phyloP scores from a whole-genome alignment of 2,888 invertebrate genomes.

The Fabriciana adippe region DNA sequence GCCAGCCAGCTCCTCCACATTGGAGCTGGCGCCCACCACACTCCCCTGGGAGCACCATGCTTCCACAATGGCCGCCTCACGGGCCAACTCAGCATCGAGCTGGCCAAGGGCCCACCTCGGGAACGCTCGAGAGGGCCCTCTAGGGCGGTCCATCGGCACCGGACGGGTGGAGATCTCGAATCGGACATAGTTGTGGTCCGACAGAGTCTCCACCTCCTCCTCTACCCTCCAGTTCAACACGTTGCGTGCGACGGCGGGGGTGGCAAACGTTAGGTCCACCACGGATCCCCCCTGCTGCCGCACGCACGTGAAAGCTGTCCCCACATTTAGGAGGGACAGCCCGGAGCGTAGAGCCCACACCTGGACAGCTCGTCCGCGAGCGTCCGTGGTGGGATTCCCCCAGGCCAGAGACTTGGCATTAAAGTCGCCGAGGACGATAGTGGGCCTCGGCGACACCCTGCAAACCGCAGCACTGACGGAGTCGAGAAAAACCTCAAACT shows the following conservation, averaged over 20 bases:
- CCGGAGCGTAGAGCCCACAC: neutral
- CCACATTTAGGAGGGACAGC: too few species aligned
- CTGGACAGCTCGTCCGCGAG: neutral
- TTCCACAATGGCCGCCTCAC: neutral
- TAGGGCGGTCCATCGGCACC: neutral
- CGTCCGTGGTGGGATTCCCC: neutral
- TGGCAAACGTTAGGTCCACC: conserved; percentile 25
- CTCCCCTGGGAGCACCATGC: neutral
- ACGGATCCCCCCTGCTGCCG: conserved; percentile 8
- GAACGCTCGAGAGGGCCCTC: too few species aligned
- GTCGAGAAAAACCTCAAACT: conserved; percentile 4
- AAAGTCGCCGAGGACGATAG: too few species aligned
- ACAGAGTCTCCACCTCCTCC: neutral
- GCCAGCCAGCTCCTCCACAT: too few species aligned
- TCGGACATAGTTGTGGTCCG: conserved; percentile 5
- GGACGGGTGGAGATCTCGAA: neutral
- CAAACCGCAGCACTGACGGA: too few species aligned
- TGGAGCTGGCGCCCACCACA: too few species aligned
- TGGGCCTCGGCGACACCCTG: too few species aligned
- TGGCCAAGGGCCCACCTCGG: neutral
- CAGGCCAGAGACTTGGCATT: too few species aligned
- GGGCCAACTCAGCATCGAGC: neutral
- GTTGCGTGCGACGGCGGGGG: conserved; percentile 1
- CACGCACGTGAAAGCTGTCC: conserved; percentile 3
- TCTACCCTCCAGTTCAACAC: conserved; percentile 18